Base-by-base conservation (phyloP, 1,140 invertebrate genomes). In the Ceratitis capitata region DNA sequence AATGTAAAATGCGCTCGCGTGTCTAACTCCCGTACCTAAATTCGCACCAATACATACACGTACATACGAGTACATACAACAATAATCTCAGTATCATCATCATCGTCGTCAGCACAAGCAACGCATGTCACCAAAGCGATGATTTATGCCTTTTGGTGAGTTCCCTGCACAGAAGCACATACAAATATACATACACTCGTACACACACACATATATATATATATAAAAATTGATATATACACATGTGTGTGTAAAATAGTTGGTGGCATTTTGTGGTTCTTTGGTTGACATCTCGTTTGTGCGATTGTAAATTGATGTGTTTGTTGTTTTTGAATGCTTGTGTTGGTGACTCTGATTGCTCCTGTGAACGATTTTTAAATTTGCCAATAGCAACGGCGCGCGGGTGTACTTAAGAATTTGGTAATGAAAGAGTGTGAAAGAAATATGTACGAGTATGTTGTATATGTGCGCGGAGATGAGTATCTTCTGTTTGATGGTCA, bases 71-170 rank as follows among this genome's bases (percentile, higher is more conserved):
- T n/a, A n/a, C n/a, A n/a, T 45, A 42, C 10, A 26, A 35, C 39
- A 78, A 78, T 39, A 78, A 78, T 19, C 2, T 9, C 69, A 10
- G 39, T 32, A 45, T 23, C 39, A 78, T 45, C 69, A 78, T 47
- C 69, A 78, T 6, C 69, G 69, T 35, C 69, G 69, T 35, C 39
- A 26, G 35, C 35, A n/a, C 39, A 78, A 78, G 39, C n/a, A 78
- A 45, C 69, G 69, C 39, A 39, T 78, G 69, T 78, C 69, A 78
- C 39, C 42, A 78, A n/a, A n/a, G n/a, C 69, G 39, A 78, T 78
- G 69, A 78, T 78, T 78, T 78, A 78, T 78, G 69, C 35, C 39
- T 78, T 78, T 78, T 78, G 69, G 69, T 78, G 69, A 23, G 69
- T 45, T 35, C 45, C 23, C 1, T 35, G 16, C 14, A 69, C 61